A percentile compares a stretch with the other conserved stretches of the same genome.
Conservation (phyloP, 2,797 vertebrate species). For the Pangasius mekongensis region DNA sequence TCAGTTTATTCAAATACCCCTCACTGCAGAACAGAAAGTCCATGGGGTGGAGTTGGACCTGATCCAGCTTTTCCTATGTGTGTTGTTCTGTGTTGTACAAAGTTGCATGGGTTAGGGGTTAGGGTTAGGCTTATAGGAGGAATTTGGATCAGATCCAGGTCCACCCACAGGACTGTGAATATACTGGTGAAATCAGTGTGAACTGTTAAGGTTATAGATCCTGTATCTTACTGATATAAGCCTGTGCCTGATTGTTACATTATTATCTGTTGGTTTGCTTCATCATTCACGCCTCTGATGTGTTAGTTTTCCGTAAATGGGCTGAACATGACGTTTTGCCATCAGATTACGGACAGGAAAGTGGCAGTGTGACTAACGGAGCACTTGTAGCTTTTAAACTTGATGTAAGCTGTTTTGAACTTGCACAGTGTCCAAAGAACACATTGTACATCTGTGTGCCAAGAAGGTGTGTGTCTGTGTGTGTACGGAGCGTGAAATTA, state of each 20-base stretch:
- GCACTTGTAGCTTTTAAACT: slow-evolving; percentile 46
- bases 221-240: neutral
- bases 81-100: neutral
- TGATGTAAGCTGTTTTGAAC: slow-evolving; percentile 41
- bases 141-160: neutral
- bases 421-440: slow-evolving; percentile 40
- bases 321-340: slow-evolving; percentile 35
- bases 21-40: neutral
- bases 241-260: neutral
- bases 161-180: neutral
- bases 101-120: neutral
- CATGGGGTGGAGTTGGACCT: neutral
- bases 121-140: neutral
- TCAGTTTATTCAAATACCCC: neutral
- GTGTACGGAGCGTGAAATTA: slow-evolving; percentile 5
- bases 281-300: neutral
- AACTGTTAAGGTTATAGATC: neutral
- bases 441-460: slow-evolving; percentile 63
- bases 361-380: slow-evolving; percentile 32
- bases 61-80: neutral
- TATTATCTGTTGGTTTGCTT: neutral
- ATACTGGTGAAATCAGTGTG: neutral
- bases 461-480: slow-evolving; percentile 16
- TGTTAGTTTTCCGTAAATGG: slow-evolving; percentile 20
- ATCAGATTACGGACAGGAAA: slow-evolving; percentile 48